These are phyloP conservation scores for Conchocele bisecta DNA, from an alignment of 2,888 invertebrate genomes.

Conservation along the genomic window DNA sequence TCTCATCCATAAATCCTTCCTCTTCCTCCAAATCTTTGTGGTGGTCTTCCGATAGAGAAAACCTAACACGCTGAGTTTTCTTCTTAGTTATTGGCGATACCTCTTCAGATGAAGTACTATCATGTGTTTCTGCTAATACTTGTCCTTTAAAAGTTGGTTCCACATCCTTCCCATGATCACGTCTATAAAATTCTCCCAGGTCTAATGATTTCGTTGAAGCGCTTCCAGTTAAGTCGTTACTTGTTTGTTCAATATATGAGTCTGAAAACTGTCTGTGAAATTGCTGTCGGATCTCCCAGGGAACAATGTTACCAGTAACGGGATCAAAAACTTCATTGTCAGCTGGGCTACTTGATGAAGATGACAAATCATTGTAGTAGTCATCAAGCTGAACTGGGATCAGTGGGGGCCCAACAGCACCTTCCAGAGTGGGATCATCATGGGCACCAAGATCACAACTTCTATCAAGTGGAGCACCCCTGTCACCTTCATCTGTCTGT, in stretches of 20 bases:
- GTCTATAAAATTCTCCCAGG: conserved; percentile 73
- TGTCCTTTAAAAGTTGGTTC: conserved; percentile 36
- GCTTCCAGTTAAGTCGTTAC: conserved; percentile 48
- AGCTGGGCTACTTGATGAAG: conserved; percentile 61
- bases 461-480: background rate
- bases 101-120: conserved; percentile 38
- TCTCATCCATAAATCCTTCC: conserved; percentile 19
- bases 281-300: conserved; percentile 77
- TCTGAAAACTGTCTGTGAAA: conserved; percentile 77
- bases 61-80: conserved; percentile 56
- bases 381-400: background rate
- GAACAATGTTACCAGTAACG: conserved; percentile 68
- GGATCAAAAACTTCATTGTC: conserved; percentile 77
- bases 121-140: conserved; percentile 9
- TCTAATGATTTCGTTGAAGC: conserved; percentile 69
- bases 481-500: conserved; percentile 45
- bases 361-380: conserved; percentile 3
- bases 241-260: conserved; percentile 70
- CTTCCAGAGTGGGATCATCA: conserved; percentile 34
- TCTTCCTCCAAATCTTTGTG: conserved; percentile 19
- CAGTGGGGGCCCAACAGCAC: conserved; percentile 47
- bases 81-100: conserved; percentile 52
- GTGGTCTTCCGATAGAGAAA: conserved; percentile 54
- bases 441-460: conserved; percentile 7
- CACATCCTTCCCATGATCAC: conserved; percentile 54